Base-by-base conservation (phyloP, 2,797 vertebrate genomes). In the Hydrocynus forskahlii region DNA sequence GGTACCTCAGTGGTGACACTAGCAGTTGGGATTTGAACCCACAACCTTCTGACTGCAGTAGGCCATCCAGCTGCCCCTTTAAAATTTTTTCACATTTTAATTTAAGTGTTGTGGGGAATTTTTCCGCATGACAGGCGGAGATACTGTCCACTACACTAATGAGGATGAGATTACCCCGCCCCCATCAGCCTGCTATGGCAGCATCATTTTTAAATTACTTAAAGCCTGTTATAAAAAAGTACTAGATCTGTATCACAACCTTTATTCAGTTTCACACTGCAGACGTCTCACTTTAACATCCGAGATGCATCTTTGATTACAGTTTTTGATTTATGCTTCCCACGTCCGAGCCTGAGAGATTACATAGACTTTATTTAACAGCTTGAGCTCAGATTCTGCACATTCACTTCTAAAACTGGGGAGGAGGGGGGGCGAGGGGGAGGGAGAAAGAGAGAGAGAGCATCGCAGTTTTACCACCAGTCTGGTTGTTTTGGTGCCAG, bases 391-490 rank as follows among this genome's bases (percentile, higher is more conserved):
- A 88, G 88, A 89, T 92, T 92, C 88, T 92, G 92, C 91, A 92
- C 90, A 94, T 90, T 94, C 93, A 92, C 86, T 88, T 90, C 86
- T 88, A 84, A 90, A 91, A 91, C 90, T 86, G 88, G 91, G 88
- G n/a, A 82, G 25, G 88, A 88, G 87, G 86, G 89, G 85, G 89
- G 84, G 57, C 87, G 86, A 74, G 83, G 60, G 73, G 81, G 69
- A 73, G 50, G 75, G 77, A 86, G 85, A 81, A 50, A 13, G 69
- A 21, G 21, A 7, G 6, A 68, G 29, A 14, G 10, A 68, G 38
- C n/a, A n/a, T 60, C 19, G 14, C 35, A 14, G 62, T 68, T 78
- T 38, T 70, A 50, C 63, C 16, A 63, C 76, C 83, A 73, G 78
- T 19, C 81, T 76, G 71, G 87, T 88, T 88, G 88, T 84, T 85